Percentiles rank a stretch among this genome's conserved stretches.
Conservation (phyloP, 2,888 invertebrate genomes). For the Malthinus flaveolus region DNA sequence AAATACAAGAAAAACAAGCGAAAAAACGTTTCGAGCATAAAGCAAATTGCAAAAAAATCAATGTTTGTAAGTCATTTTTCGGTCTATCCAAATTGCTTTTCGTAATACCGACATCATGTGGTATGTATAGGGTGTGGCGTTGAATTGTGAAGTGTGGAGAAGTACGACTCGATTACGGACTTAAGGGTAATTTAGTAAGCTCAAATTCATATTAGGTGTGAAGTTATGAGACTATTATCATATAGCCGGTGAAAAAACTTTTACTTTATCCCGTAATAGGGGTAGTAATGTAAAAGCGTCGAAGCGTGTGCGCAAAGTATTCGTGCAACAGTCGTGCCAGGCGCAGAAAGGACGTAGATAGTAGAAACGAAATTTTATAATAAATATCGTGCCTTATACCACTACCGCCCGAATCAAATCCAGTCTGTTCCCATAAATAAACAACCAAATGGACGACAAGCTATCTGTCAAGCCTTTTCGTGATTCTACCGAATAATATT, state of each 20-base stretch:
- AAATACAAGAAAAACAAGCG: conserved; percentile 26
- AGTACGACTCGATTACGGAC: no score
- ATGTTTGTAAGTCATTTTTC: no score
- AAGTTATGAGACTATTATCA: no score
- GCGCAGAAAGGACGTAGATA: conserved; percentile 22
- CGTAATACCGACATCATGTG: no score
- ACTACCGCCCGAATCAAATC: conserved; percentile 25
- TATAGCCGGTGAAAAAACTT: no score
- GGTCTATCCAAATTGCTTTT: no score
- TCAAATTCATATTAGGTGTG: no score
- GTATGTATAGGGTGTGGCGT: no score
- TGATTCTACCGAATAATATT: conserved; percentile 35
- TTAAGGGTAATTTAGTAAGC: no score
- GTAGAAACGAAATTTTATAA: conserved; percentile 19
- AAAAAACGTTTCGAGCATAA: conserved; percentile 6
- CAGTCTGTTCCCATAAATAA: conserved; percentile 34
- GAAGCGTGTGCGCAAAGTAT: conserved; percentile 24
- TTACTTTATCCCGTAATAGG: neutral
- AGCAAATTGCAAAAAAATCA: no score
- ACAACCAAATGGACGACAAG: conserved; percentile 37
- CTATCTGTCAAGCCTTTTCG: conserved; percentile 38
- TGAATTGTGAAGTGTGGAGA: no score
- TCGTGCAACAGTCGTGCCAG: conserved; percentile 30
- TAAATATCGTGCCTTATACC: conserved; percentile 28
- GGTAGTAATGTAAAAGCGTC: conserved; percentile 22